A percentile compares a stretch with the other conserved stretches of the same genome.
These are phyloP conservation scores for Phaedon cochleariae DNA, from an alignment of 2,888 invertebrate species.

Conservation along the genomic window DNA sequence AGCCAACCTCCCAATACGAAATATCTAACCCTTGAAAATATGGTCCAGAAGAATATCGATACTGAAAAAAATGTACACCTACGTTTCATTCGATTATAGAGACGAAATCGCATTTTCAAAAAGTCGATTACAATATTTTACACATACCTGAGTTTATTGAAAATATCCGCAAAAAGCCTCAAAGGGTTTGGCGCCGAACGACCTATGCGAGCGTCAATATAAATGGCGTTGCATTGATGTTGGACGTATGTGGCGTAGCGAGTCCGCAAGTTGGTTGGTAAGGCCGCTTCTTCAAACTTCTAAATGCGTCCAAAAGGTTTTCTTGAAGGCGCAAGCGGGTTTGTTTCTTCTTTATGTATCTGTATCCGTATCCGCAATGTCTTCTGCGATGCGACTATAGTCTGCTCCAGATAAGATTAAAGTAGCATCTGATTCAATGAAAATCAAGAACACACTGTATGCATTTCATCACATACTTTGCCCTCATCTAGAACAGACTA, in stretches of 20 bases:
- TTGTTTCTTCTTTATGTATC: background rate
- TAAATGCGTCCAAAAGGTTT: background rate
- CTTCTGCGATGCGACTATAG: background rate
- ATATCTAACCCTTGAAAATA: too few species aligned
- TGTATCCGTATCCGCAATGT: background rate
- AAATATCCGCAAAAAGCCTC: background rate
- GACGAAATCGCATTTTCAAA: too few species aligned
- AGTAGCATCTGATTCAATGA: too few species aligned
- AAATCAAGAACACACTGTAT: too few species aligned
- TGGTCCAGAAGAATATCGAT: too few species aligned
- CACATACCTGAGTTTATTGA: background rate
- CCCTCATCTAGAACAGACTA: too few species aligned
- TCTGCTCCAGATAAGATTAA: too few species aligned
- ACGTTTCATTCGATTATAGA: background rate
- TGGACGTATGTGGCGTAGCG: background rate
- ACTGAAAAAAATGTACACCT: too few species aligned
- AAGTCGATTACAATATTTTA: background rate
- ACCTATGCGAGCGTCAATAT: background rate
- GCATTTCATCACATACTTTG: too few species aligned
- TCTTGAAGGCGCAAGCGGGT: background rate
- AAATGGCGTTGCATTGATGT: background rate
- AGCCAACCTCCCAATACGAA: too few species aligned
- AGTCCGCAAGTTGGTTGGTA: conserved; percentile 17
- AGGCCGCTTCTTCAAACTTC: background rate
- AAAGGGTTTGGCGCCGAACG: background rate